These are phyloP conservation scores for Nasonia vitripennis DNA, from an alignment of 1,140 invertebrate species.

Conservation along the genomic window DNA sequence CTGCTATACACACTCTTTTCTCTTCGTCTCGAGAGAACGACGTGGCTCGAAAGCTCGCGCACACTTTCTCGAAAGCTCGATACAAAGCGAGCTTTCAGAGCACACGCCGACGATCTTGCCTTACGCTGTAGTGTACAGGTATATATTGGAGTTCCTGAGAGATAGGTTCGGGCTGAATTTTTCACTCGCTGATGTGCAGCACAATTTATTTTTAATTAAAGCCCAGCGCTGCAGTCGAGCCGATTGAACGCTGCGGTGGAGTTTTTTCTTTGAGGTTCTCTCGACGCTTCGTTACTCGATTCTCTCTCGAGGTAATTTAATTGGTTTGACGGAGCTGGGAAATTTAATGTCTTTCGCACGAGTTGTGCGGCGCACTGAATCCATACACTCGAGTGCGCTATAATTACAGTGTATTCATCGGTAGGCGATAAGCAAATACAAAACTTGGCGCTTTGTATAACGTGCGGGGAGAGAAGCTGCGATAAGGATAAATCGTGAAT, in stretches of 20 bases:
- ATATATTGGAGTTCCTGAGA: neutral
- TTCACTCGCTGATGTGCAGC: too few relatives aligned
- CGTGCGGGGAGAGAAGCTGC: neutral
- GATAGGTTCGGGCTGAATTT: too few relatives aligned
- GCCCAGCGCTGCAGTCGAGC: too few relatives aligned
- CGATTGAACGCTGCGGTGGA: too few relatives aligned
- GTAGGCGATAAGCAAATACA: conserved; percentile 17
- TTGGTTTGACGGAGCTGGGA: too few relatives aligned
- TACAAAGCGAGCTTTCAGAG: conserved; percentile 14
- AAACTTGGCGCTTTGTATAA: neutral
- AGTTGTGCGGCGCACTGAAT: neutral
- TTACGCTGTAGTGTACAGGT: neutral
- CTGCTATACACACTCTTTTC: neutral
- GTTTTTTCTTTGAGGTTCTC: too few relatives aligned
- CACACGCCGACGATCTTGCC: too few relatives aligned
- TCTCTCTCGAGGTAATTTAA: too few relatives aligned
- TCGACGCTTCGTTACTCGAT: too few relatives aligned
- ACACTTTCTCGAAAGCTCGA: neutral
- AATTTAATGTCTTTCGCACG: too few relatives aligned
- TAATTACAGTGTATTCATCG: neutral
- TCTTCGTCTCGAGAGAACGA: neutral
- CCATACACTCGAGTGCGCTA: neutral
- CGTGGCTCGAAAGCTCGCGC: neutral
- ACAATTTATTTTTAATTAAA: too few relatives aligned
- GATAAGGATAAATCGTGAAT: conserved; percentile 13